Base-by-base conservation (phyloP, 2,888 invertebrate species). In the Gastrophysa polygoni region DNA sequence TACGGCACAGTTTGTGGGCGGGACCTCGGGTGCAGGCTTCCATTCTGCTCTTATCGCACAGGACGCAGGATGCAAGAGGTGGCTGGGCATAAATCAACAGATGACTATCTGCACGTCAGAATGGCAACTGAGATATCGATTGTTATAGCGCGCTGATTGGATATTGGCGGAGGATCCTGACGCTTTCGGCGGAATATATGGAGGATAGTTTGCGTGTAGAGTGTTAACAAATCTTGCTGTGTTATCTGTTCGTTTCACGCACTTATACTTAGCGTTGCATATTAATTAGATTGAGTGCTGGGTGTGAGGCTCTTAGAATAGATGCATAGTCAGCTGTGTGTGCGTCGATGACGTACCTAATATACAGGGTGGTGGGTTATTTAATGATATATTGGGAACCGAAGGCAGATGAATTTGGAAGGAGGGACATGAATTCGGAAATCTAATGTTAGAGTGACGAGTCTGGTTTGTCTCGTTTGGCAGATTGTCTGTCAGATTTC, bases 11-110 rank as follows among this genome's bases (percentile, higher is more conserved):
- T 7, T 10, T 7, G 10, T 32, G 10, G 6, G 10, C 10, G 29
- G 29, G 10, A 5, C 8, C 10, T 32, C 10, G n/a, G 8, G 10
- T 5, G 10, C 8, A 7, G 29, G 29, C 29, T 10, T 32, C 29
- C 29, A 32, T 32, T 32, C 29, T 8, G 10, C 10, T 2, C 8
- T 32, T 32, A 32, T 32, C 29, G 29, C 29, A 10, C 10, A 7
- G 6, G 2, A 8, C 29, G 29, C 29, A 32, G 29, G 1, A 8
- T 32, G 1, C 29, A 10, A 32, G 62, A 62, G 62, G 60, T 57
- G 61, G 24, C 55, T 47, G 55, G 59, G 43, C 60, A 63, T 66
- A 63, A 63, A 66, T 66, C 62, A 66, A 63, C 60, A 62, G 59
- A 66, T 66, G 63, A 51, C 54, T 63, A 63, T 63, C 59, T 21